Evolutionary conservation across 1,140 invertebrate genomes (phyloP), one percentile per base, ranked within the genome.

Genomic region (Aradophagus sp.): DNA sequence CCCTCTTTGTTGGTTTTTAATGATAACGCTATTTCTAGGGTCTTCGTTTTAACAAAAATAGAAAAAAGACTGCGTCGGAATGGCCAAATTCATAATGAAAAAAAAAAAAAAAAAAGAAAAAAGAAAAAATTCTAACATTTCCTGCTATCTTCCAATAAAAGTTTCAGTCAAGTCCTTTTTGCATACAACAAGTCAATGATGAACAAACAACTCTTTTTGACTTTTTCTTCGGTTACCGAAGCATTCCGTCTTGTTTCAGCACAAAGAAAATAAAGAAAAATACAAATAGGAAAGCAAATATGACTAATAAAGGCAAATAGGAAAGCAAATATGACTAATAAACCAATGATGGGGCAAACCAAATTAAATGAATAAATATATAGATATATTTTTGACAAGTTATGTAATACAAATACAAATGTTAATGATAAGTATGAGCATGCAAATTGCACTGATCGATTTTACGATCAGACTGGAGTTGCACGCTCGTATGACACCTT

Each of bases 331-430:
- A n/a, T n/a, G n/a, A n/a, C n/a, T n/a, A n/a, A 7, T 6, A 44
- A 83, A 82, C 77, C 80, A 83, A 84, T 74, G 78, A 80, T 73
- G 72, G 77, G 79, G 79, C 77, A 79, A 73, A 69, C 73, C 55
- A 82, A 81, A 84, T 82, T 55, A 62, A 73, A 73, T 68, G 48
- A 47, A 66, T 68, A 38, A 71, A 70, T 56, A 78, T 75, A 74
- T 74, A 77, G 59, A 78, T 84, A 84, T 86, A 82, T 84, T 86
- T 86, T 84, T 85, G 80, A 83, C 77, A 85, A 84, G 68, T 80
- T 80, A 62, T 44, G 80, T 65, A 76, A 78, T 77, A 76, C 52
- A 62, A 76, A 77, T 81, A 79, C 56, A 80, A 79, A 78, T 76
- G 59, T 65, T 73, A 73, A 79, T 77, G 61, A 75, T 70, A 73